A percentile compares a stretch with the other conserved stretches of the same genome.
phyloP scores from a whole-genome alignment of 92 coral and sea anemone species.

The Porites lobata region DNA sequence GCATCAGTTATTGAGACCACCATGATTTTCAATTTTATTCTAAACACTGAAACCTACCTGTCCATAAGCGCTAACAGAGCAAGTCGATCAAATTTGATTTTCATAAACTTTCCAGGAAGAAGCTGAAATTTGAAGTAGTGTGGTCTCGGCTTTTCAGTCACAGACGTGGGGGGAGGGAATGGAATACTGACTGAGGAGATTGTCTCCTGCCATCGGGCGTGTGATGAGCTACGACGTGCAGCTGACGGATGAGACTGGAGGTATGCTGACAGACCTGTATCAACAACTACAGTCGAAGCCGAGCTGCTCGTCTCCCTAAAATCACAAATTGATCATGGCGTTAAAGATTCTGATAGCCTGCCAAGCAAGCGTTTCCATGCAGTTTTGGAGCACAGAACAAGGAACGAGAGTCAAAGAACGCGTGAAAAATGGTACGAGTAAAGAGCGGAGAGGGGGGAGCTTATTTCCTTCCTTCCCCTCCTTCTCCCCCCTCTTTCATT shows the following conservation, averaged over 20 bases:
- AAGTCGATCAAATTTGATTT: constrained; percentile 96
- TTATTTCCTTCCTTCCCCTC: too few relatives aligned
- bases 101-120: constrained; percentile 89
- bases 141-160: constrained; percentile 83
- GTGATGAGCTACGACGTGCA: constrained; percentile 61
- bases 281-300: constrained; percentile 81
- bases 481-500: too few relatives aligned
- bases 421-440: too few relatives aligned
- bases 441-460: too few relatives aligned
- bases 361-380: too few relatives aligned
- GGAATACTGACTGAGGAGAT: constrained; percentile 79
- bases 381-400: too few relatives aligned
- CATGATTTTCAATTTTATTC: too few relatives aligned
- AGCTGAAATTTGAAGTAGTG: constrained; percentile 94
- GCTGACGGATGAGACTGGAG: constrained; percentile 60
- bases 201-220: constrained; percentile 82
- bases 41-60: constrained; percentile 63
- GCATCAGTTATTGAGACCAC: too few relatives aligned
- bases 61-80: constrained; percentile 95
- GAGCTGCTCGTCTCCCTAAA: constrained; percentile 94
- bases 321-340: background rate
- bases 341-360: background rate
- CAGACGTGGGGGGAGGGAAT: constrained; percentile 65
- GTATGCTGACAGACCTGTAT: constrained; percentile 66
- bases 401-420: too few relatives aligned